Base-by-base conservation (phyloP, 1,140 invertebrate genomes). In the Caerostris extrusa region DNA sequence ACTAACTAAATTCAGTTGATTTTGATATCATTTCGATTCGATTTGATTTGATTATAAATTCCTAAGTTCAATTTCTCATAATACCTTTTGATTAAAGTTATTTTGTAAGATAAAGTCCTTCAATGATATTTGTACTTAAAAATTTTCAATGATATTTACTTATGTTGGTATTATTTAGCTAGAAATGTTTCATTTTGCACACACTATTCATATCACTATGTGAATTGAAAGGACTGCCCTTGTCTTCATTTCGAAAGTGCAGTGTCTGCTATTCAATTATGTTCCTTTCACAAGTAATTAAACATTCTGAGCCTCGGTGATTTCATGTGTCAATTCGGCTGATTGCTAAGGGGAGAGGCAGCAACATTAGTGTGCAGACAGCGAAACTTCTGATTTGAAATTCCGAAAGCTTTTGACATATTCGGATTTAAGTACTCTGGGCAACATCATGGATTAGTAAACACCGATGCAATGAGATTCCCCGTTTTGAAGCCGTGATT, bases 271-370 rank as follows among this genome's bases (percentile, higher is more conserved):
- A 77, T 77, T 77, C 71, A 77, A 77, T 77, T 77, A 77, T 53
- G 71, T 77, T 53, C 71, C 71, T 34, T 77, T 77, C 71, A 77
- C 71, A 77, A 77, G 34, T 77, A 77, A 77, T 77, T 77, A 77
- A 77, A 77, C 71, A 77, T 77, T 77, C 53, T 19, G 71, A 77
- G 71, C 71, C 71, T 77, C 53, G 53, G 71, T 50, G 71, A 77
- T 77, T 77, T 77, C 71, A 77, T 77, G 71, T 77, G 71, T 77
- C 71, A 77, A 77, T 77, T 77, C 71, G 8, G 10, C 71, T 77
- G 71, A 77, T 77, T 77, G 34, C 71, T 77, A 34, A 77, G 71
- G 34, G 61, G 67, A 71, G 67, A 77, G 71, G 3, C 34, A 53
- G 71, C 71, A 77, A 77, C 71, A 77, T 77, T 77, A 77, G 71